Conservation (phyloP, 2,888 invertebrate genomes). For the Drosophila melanocephala region DNA sequence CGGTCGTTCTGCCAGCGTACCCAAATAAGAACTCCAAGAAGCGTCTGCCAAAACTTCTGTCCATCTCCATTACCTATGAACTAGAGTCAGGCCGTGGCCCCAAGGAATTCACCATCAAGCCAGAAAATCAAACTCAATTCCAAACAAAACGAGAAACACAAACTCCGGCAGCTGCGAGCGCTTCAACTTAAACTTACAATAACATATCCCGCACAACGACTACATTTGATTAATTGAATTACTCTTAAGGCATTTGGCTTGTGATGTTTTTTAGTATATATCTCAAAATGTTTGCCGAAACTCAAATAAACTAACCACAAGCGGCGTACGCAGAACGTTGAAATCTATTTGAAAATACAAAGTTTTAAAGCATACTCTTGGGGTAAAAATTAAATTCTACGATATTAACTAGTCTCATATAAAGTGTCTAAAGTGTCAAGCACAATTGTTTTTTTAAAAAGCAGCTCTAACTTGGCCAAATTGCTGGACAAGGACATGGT, state of each 20-base stretch:
- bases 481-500: no score
- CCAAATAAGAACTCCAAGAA: slow-evolving; percentile 49
- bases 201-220: slow-evolving; percentile 16
- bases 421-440: no score
- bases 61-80: slow-evolving; percentile 77
- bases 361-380: background rate
- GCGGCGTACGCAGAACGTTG: background rate
- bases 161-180: slow-evolving; percentile 4
- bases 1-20: slow-evolving; percentile 31
- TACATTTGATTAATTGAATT: slow-evolving; percentile 3
- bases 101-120: slow-evolving; percentile 24
- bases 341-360: background rate
- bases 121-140: slow-evolving; percentile 15
- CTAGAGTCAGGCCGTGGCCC: slow-evolving; percentile 42
- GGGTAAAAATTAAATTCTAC: background rate
- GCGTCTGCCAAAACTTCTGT: slow-evolving; percentile 62
- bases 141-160: background rate
- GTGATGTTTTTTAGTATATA: slow-evolving; percentile 24
- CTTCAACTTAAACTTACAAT: slow-evolving; percentile 11
- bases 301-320: slow-evolving; percentile 25
- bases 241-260: slow-evolving; percentile 23
- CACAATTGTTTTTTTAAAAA: no score
- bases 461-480: background rate
- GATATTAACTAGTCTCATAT: background rate
- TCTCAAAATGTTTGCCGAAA: slow-evolving; percentile 7